Conservation (phyloP, 2,113 vertebrate genomes). For the Mastomys coucha region DNA sequence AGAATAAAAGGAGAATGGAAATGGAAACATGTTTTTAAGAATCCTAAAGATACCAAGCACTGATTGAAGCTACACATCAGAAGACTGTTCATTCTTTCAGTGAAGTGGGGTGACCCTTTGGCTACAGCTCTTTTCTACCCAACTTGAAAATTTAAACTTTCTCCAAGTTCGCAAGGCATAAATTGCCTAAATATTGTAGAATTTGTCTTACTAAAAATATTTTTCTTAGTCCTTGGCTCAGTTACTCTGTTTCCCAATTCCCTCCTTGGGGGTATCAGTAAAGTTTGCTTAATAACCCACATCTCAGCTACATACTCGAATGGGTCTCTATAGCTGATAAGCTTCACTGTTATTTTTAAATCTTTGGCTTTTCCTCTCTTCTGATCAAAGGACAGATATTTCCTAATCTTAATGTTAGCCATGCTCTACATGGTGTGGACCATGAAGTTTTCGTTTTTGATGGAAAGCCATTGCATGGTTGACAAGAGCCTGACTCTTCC, state of each 20-base stretch:
- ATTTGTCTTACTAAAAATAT: conserved; percentile 47
- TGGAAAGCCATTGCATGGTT: neutral
- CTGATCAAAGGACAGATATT: conserved; percentile 22
- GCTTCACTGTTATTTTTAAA: conserved; percentile 31
- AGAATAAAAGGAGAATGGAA: neutral
- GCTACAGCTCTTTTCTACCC: neutral
- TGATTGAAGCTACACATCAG: neutral
- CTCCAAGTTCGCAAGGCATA: conserved; percentile 34
- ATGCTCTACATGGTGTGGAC: neutral
- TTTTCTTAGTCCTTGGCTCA: neutral
- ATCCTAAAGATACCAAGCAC: neutral
- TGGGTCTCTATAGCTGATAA: neutral
- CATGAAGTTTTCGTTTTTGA: conserved; percentile 51
- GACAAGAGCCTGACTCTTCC: neutral
- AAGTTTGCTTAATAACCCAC: neutral
- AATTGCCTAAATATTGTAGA: conserved; percentile 29
- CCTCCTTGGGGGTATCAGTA: neutral
- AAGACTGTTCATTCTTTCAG: neutral
- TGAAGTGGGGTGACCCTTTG: neutral
- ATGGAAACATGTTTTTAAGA: neutral
- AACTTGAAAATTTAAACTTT: conserved; percentile 54
- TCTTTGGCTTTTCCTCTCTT: conserved; percentile 23
- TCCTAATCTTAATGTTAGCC: conserved; percentile 7
- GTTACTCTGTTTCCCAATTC: neutral
- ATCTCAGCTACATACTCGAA: neutral